Conservation (phyloP, 2,797 vertebrate species). For the Furcifer pardalis region DNA sequence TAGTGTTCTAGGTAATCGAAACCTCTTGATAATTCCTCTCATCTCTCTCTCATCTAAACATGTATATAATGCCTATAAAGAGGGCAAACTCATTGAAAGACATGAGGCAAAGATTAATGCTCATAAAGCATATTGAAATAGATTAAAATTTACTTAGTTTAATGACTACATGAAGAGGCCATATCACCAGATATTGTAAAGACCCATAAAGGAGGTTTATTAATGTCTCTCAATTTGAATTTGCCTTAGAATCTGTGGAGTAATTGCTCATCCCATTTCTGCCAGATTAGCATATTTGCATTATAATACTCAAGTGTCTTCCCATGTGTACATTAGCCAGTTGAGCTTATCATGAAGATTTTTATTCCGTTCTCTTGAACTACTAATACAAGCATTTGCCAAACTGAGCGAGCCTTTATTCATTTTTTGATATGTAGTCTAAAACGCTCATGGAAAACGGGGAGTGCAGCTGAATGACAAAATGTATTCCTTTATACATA, state of each 20-base stretch:
- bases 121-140: conserved; percentile 64
- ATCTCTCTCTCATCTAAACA: conserved; percentile 18
- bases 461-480: not conserved
- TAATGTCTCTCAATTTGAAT: conserved; percentile 59
- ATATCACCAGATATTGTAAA: conserved; percentile 59
- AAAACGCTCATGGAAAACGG: not conserved
- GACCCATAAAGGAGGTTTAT: conserved; percentile 56
- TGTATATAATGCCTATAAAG: conserved; percentile 31
- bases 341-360: conserved; percentile 24
- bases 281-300: conserved; percentile 42
- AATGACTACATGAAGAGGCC: conserved; percentile 54
- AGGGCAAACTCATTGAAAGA: conserved; percentile 57
- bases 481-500: not conserved
- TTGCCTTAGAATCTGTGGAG: conserved; percentile 48
- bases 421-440: not conserved
- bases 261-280: conserved; percentile 53
- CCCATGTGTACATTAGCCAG: not conserved
- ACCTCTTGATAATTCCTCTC: conserved; percentile 34
- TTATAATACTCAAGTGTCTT: conserved; percentile 35
- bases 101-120: conserved; percentile 65
- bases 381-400: not conserved
- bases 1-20: conserved; percentile 19
- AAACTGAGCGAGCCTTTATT: not conserved
- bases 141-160: conserved; percentile 60
- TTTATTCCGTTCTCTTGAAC: not conserved